These are phyloP conservation scores for Halisarca cf. caerulea DNA, from an alignment of 37 sponge, comb jelly and placozoan genomes.

Conservation along the genomic window DNA sequence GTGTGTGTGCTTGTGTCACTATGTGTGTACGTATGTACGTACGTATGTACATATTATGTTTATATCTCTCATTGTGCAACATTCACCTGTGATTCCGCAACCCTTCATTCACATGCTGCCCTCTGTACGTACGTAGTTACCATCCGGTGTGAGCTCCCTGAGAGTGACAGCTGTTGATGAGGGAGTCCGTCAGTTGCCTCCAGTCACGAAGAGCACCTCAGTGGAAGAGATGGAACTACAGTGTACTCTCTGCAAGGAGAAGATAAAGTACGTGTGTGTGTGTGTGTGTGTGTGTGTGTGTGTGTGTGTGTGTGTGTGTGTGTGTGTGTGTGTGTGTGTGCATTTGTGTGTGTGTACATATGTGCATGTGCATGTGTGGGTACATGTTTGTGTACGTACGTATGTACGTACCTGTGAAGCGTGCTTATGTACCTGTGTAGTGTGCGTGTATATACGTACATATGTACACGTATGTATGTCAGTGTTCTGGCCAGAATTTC, in stretches of 20 bases:
- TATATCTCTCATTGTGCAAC: not conserved
- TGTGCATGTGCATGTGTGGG: too few species aligned
- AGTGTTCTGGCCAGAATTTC: not conserved
- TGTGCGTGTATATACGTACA: too few species aligned
- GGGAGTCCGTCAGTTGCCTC: not conserved
- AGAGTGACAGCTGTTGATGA: not conserved
- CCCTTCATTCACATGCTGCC: too few species aligned
- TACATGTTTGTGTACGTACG: too few species aligned
- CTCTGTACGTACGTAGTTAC: not conserved
- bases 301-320: too few species aligned
- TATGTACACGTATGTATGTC: too few species aligned
- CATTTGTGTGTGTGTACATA: too few species aligned
- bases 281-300: too few species aligned
- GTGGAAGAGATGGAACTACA: conserved; percentile 39
- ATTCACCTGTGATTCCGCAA: not conserved
- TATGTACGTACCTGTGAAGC: too few species aligned
- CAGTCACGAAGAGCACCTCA: not conserved
- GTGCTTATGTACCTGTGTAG: too few species aligned
- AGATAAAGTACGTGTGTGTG: conserved; percentile 57
- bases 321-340: too few species aligned
- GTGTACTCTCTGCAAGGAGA: conserved; percentile 71
- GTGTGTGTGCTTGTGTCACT: conserved; percentile 12
- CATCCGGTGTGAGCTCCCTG: not conserved
- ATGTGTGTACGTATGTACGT: not conserved
- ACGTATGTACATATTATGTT: not conserved